Evolutionary conservation across 2,888 invertebrate species (phyloP), one percentile per base, ranked within the genome.

Genomic region (Hermaeophaga mercurialis): DNA sequence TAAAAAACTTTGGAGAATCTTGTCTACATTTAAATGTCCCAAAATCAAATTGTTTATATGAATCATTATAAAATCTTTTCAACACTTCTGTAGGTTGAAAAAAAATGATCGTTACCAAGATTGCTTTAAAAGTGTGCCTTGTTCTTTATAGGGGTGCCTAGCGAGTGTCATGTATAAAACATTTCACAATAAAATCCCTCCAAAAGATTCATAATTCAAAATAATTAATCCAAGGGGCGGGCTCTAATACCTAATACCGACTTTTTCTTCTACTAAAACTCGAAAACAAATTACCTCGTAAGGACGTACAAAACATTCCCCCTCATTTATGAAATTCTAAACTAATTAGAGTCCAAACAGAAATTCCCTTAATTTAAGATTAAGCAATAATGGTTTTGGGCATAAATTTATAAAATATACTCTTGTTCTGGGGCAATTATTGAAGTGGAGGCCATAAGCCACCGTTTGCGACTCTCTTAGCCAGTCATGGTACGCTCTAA

Each of bases 341-440:
- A 61, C 63, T 64, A 66, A 66, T 66, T 65, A 66, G 56, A 56
- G 54, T 45, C 47, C 50, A 53, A n/a, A 54, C 57, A 61, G 59
- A 56, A 66, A 61, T 62, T 64, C 59, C 60, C 52, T 46, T 61
- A 64, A 58, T 65, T 66, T 63, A 56, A 59, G 62, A 66, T 66
- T 60, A 52, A 59, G 59, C 60, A 66, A 64, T 62, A 66, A 64
- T 59, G 62, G 56, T 57, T 61, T 53, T 45, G 45, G 45, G 56
- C 60, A 70, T 70, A 70, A 70, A 69, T 70, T 69, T 66, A 61
- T 68, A 68, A 70, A 70, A 70, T 70, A 68, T 69, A 70, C 62
- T 67, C 63, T 61, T 59, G 63, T 66, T 68, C 67, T 66, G 67
- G 66, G 68, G 64, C 64, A 64, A 65, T 66, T 67, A 67, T 65